Evolutionary conservation across 1,140 invertebrate genomes (phyloP), one percentile per base, ranked within the genome.

Genomic region (Heliconius melpomene): DNA sequence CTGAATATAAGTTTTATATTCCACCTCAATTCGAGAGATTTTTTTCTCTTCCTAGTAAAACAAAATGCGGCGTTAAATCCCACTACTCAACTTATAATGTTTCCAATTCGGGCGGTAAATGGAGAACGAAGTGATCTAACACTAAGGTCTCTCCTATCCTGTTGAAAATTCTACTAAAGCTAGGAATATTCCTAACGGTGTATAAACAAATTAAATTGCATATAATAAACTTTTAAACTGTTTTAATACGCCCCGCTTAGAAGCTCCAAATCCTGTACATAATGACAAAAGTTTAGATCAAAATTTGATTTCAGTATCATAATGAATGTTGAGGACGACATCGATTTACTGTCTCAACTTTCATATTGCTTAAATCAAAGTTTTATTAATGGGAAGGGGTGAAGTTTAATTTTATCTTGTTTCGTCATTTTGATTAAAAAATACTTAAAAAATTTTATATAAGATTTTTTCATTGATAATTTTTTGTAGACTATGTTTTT

Each of bases 261-360:
- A 50, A 38, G 36, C 72, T 74, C 54, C 72, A 60, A 75, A 79
- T 54, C 38, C 38, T 32, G 40, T 80, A 60, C 52, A 77, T 83
- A 83, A 83, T 83, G 80, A 81, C 79, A 76, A 80, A 83, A 83
- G 78, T 81, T 83, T 83, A 81, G 72, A 83, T 81, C 79, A 79
- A 75, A 46, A 80, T 72, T 76, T 80, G 73, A 60, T 75, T 29
- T 66, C 29, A 66, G 60, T 66, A 66, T 66, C 26, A 29, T 66
- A 66, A 66, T 66, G 60, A 66, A 66, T 66, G 60, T 66, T 26
- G 60, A 29, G 60, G 60, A 66, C 26, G 60, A 13, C 60, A 66
- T 66, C 60, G 60, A 66, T 66, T 66, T 66, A 66, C 60, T 29
- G 60, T 66, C 60, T 29, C 13, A 29, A 66, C 60, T 29, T 66